Base-by-base conservation (phyloP, 2,113 vertebrate genomes). In the Alethe castanea region DNA sequence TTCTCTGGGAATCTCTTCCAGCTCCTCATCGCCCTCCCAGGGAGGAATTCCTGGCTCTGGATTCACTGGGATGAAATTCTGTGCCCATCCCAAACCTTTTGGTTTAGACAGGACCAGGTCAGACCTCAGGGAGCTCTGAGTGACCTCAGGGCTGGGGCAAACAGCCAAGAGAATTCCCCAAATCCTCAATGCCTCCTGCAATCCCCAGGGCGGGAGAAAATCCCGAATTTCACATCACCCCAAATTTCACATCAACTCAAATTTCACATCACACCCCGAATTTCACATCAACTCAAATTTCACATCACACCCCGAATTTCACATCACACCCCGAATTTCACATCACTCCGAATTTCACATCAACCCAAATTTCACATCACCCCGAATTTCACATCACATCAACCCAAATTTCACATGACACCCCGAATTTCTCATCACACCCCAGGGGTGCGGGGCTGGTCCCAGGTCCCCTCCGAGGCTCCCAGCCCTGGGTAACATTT, bases 11-110 rank as follows among this genome's bases (percentile, higher is more conserved):
- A 70, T 38, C 28, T 2, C 2, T 53, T 5, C 36, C 62, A 44
- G 45, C 3, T 1, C 29, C 31, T 60, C 54, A 1, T 2, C 1
- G 1, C 22, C 36, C n/a, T 60, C 38, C 38, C 65, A 17, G 48
- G 29, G 19, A 48, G n/a, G 48, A 64, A 79, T 71, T 71, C 48
- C 48, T 18, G 56, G 16, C 57, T 35, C 74, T 53, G n/a, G 28
- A 4, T 3, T 28, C 28, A 1, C 0, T 1, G 18, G 23, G 53
- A n/a, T 29, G 28, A 53, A 35, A 16, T 4, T 4, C 69, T 4
- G 33, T 2, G 28, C 5, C 57, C 56, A 24, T 19, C 57, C 56
- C 19, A 14, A 13, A 8, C 2, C 6, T 54, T 3, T 2, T 35
- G 44, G 24, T 8, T 65, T 2, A 6, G 54, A 17, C 16, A 33